Conservation (phyloP, 2,888 invertebrate genomes). For the Julus scanicus region DNA sequence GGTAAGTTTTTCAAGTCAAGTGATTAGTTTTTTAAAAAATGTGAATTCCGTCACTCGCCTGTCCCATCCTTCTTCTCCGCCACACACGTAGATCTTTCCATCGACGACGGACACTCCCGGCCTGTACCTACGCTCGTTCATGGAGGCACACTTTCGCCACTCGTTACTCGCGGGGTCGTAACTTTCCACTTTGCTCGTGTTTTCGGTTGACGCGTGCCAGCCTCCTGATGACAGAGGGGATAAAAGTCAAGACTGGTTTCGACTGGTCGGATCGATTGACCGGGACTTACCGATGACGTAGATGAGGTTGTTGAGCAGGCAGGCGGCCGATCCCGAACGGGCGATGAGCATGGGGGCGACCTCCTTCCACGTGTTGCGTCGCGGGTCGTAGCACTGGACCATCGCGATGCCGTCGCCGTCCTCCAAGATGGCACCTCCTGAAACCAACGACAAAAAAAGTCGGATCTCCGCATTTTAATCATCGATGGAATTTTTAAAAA, state of each 20-base stretch:
- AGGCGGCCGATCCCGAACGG: constrained; percentile 69
- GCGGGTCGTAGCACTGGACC: constrained; percentile 68
- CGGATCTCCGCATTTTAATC: too few relatives aligned
- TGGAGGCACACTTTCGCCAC: constrained; percentile 67
- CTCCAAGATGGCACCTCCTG: constrained; percentile 69
- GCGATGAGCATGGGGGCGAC: constrained; percentile 68
- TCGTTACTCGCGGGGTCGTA: constrained; percentile 66
- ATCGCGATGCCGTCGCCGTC: constrained; percentile 69
- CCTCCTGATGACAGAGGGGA: too few relatives aligned
- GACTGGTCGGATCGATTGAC: too few relatives aligned
- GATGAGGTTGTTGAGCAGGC: constrained; percentile 67
- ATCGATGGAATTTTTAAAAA: too few relatives aligned
- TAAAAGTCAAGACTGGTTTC: too few relatives aligned
- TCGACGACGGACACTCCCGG: constrained; percentile 68
- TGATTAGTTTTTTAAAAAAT: background rate
- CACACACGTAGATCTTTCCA: constrained; percentile 68
- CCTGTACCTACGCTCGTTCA: constrained; percentile 68
- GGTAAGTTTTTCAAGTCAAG: background rate
- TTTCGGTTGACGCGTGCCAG: constrained; percentile 70
- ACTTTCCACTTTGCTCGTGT: constrained; percentile 69
- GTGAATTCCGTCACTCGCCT: constrained; percentile 60
- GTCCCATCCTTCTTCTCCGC: constrained; percentile 70
- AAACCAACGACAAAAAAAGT: too few relatives aligned
- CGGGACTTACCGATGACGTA: constrained; percentile 68
- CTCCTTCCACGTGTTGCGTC: constrained; percentile 67